Percentiles rank a stretch among this genome's conserved stretches.
Conservation (phyloP, 2,888 invertebrate genomes). For the Plutella xylostella region DNA sequence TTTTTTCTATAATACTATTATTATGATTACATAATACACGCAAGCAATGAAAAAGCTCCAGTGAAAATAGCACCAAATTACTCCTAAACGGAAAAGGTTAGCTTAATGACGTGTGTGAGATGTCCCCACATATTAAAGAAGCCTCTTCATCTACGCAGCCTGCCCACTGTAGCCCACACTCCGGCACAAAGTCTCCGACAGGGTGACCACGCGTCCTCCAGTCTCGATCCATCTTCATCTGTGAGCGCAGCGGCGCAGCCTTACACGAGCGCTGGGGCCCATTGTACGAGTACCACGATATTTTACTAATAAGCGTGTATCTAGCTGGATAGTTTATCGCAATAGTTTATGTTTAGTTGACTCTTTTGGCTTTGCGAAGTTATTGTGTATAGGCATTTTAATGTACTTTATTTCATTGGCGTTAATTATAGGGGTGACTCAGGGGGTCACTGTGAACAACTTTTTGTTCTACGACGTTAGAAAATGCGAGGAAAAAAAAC, state of each 20-base stretch:
- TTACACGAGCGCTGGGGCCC: constrained; percentile 24
- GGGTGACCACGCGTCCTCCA: constrained; percentile 49
- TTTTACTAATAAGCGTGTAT: not conserved
- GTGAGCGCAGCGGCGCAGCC: constrained; percentile 20
- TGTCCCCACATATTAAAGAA: no score
- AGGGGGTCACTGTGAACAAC: no score
- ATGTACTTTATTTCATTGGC: no score
- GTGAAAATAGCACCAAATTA: no score
- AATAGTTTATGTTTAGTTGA: not conserved
- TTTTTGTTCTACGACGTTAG: not conserved
- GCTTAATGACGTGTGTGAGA: no score
- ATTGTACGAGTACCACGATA: constrained; percentile 22
- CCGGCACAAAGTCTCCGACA: constrained; percentile 41
- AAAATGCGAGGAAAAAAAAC: not conserved
- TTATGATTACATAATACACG: no score
- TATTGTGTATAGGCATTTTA: constrained; percentile 4
- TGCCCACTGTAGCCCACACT: no score
- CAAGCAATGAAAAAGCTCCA: no score
- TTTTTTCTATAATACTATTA: no score
- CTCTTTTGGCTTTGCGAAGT: not conserved
- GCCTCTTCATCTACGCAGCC: no score
- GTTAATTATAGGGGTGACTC: no score
- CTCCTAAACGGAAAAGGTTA: no score
- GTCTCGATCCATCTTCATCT: constrained; percentile 63
- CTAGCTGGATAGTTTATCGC: not conserved